Base-by-base conservation (phyloP, 2,113 vertebrate genomes). In the Zingel zingel region DNA sequence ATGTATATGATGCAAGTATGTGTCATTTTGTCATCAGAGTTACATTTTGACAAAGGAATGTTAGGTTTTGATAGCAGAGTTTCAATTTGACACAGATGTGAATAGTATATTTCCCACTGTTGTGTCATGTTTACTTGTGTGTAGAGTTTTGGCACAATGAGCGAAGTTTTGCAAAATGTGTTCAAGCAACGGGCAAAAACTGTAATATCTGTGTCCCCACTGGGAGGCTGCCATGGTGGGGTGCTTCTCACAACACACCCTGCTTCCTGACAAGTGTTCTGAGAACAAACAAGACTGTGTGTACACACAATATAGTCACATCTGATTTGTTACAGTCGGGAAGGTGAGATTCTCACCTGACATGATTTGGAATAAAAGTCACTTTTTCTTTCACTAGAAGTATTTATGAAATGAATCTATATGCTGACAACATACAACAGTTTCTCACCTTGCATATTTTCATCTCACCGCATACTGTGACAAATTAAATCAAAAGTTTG, bases 141-240 rank as follows among this genome's bases (percentile, higher is more conserved):
- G n/a, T n/a, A n/a, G n/a, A n/a, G n/a, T n/a, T n/a, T n/a, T n/a
- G n/a, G n/a, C n/a, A n/a, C n/a, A n/a, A n/a, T n/a, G n/a, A n/a
- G n/a, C n/a, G n/a, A n/a, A n/a, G n/a, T n/a, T n/a, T n/a, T n/a
- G n/a, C n/a, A n/a, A n/a, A n/a, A n/a, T n/a, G n/a, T n/a, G n/a
- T n/a, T n/a, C n/a, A n/a, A n/a, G n/a, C n/a, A n/a, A n/a, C n/a
- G n/a, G n/a, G n/a, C n/a, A n/a, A n/a, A n/a, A n/a, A n/a, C n/a
- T n/a, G n/a, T n/a, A 81, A 91, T 81, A 69, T 75, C 6, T 3
- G 57, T 47, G 62, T 83, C 69, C 83, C 81, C 88, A 75, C 77
- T 36, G 81, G 82, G 84, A 85, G 72, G 74, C 78, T 84, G 88
- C 88, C 77, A 86, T 23, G 50, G 56, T 53, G 3, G 83, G 56